Evolutionary conservation across 1,140 invertebrate species (phyloP), one percentile per base, ranked within the genome.

Genomic region (Carcinoscorpius rotundicauda): DNA sequence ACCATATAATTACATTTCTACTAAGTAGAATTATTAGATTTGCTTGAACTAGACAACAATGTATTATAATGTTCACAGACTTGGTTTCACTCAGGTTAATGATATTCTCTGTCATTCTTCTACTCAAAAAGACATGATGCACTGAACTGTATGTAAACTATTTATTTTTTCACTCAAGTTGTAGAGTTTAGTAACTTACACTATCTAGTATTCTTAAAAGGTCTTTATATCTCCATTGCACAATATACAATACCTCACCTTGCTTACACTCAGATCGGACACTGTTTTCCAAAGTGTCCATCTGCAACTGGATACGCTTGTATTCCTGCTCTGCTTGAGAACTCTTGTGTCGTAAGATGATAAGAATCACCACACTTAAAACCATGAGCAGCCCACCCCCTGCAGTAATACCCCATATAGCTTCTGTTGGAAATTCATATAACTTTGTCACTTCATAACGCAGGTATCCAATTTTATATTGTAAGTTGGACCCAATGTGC

Each of bases 201-300:
- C 29, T 29, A 29, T 29, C 29, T 29, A 29, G 29, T 29, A 29
- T 29, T 29, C 29, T 29, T 29, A 29, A 29, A 29, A 29, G 29
- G 29, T 29, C 29, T 29, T 29, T 29, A 29, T 29, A 29, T 29
- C 29, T 29, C 29, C 29, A 29, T 29, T 29, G 29, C 29, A 29
- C 29, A 29, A 29, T 29, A 29, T 29, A 29, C 29, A 29, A 65
- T 58, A 58, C 51, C 71, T 69, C 11, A 57, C 55, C 96, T 81
- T 96, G 89, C 79, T 98, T 98, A 75, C 96, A 98, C 77, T 98
- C 96, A 72, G 93, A 89, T 60, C 95, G 82, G 0, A 99, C 95
- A 77, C 96, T 97, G 74, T 91, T 96, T 76, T 98, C 96, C 58
- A 98, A 79, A 10, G 93, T 97, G 71, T 98, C 96, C 90, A 99